These are phyloP conservation scores for Pardosa pseudoannulata DNA, from an alignment of 2,888 invertebrate genomes.

Conservation along the genomic window DNA sequence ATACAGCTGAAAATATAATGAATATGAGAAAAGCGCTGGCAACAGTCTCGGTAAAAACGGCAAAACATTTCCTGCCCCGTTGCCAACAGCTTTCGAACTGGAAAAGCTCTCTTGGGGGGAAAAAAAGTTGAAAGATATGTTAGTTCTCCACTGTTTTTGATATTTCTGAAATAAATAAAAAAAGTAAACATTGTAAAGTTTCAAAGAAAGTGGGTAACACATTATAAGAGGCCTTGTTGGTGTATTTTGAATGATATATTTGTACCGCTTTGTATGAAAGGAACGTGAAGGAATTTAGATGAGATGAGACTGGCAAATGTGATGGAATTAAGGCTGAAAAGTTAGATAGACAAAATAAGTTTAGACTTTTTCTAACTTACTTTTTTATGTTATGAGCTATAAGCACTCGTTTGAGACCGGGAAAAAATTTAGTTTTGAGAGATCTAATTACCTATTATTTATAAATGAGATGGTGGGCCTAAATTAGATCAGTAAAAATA, in stretches of 20 bases:
- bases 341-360: no score
- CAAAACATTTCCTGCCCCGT: constrained; percentile 14
- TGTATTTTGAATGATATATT: not conserved
- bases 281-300: not conserved
- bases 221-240: not conserved
- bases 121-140: not conserved
- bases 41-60: not conserved
- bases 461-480: no score
- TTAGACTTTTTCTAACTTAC: no score
- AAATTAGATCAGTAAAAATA: no score
- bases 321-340: no score
- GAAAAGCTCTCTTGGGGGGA: not conserved
- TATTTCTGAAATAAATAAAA: not conserved
- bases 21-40: not conserved
- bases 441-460: no score
- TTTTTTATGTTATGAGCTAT: no score
- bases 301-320: not conserved
- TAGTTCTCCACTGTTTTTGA: not conserved
- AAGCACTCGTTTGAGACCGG: no score
- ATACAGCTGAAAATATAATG: constrained; percentile 32
- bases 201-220: not conserved
- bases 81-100: constrained; percentile 5
- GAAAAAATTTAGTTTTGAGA: no score
- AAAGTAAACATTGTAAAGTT: not conserved
- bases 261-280: not conserved